Evolutionary conservation across 1,140 invertebrate species (phyloP).

Genomic region (Gryllus bimaculatus): DNA sequence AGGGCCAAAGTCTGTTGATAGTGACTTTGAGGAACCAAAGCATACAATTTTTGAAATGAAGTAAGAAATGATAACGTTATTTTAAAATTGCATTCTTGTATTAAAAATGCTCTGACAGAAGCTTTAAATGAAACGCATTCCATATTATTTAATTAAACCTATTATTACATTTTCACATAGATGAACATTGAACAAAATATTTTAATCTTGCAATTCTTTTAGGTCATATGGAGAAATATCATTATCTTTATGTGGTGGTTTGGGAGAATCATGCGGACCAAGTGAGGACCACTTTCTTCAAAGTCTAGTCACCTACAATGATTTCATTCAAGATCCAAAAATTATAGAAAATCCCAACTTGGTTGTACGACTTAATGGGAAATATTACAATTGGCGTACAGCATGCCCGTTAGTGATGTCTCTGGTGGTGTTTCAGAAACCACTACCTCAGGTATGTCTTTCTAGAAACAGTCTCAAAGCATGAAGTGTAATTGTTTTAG

Average conservation of each 20-base stretch:
- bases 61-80: constrained; percentile 30
- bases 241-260: constrained; percentile 72
- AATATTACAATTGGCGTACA: constrained; percentile 80
- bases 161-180: not conserved
- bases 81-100: not conserved
- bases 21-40: constrained; percentile 68
- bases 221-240: constrained; percentile 13
- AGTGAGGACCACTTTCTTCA: constrained; percentile 61
- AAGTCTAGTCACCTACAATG: constrained; percentile 68
- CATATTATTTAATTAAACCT: no score
- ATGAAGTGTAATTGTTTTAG: no score
- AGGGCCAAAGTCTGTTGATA: constrained; percentile 59
- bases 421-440: constrained; percentile 70
- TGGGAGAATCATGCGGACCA: constrained; percentile 45
- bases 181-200: not conserved
- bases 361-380: constrained; percentile 76
- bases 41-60: constrained; percentile 44
- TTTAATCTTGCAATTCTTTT: not conserved
- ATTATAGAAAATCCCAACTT: constrained; percentile 75
- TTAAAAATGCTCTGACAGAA: not conserved
- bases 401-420: constrained; percentile 82
- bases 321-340: constrained; percentile 70
- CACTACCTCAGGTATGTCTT: constrained; percentile 53
- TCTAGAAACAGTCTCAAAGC: not conserved
- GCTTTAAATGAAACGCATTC: no score